Base-by-base conservation (phyloP, 1,140 invertebrate species). In the Drosophila triauraria region DNA sequence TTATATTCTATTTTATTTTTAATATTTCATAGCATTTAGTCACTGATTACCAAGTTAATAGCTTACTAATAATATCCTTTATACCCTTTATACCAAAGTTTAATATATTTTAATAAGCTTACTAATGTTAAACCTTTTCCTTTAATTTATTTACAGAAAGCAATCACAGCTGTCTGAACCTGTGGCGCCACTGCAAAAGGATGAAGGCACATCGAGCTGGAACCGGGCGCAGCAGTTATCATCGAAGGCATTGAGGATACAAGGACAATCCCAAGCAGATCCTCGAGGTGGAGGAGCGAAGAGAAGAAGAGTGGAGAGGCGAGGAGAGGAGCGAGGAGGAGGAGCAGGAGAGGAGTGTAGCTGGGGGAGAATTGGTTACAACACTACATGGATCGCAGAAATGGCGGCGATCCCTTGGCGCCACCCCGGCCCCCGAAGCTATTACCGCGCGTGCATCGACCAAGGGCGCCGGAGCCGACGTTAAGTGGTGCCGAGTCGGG, bases 331-430 rank as follows among this genome's bases (percentile, higher is more conserved):
- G 59, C 12, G 40, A n/a, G 80, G 74, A 78, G 75, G 65, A 64
- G 67, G 60, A 42, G 64, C 59, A 70, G 20, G 51, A 48, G 63
- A 35, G 43, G 51, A 58, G 74, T 53, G 71, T 38, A 78, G 75
- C 63, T 75, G 75, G 80, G 76, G 79, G 69, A 63, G 68, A 63
- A 67, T 90, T 81, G 85, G 85, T 80, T 81, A 69, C 63, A 75
- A 91, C 87, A 91, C 88, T 93, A 86, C 92, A 93, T 93, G 93
- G 92, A 88, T 93, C 93, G 93, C 93, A 94, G 93, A 93, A 93
- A 94, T 94, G 94, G 94, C 94, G 95, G 95, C 94, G 95, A 95
- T 94, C 94, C 94, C 93, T 94, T 94, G 94, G 94, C 94, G 94
- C 94, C 94, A 93, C 94, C 94, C 93, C 94, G 94, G 93, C 94